Evolutionary conservation across 2,113 vertebrate genomes (phyloP).

Genomic region (Podocnemis expansa): DNA sequence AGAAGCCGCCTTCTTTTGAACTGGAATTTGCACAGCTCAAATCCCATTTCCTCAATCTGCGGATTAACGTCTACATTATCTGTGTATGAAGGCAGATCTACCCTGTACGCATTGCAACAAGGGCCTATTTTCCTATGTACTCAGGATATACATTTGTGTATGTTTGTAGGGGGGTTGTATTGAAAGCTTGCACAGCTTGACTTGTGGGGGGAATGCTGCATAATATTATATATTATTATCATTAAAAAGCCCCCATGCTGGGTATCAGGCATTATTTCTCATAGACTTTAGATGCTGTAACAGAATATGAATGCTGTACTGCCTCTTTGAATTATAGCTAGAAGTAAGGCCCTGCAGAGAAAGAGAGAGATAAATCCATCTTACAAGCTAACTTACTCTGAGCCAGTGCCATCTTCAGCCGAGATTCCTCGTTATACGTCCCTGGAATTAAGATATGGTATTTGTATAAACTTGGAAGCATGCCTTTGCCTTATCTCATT

Average conservation of each 20-base stretch:
- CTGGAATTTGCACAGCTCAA: slow-evolving; percentile 48
- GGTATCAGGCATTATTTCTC: slow-evolving; percentile 63
- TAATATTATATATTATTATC: slow-evolving; percentile 59
- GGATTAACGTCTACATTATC: slow-evolving; percentile 65
- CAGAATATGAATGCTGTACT: slow-evolving; percentile 50
- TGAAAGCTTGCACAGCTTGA: slow-evolving; percentile 47
- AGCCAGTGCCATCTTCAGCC: slow-evolving; percentile 11
- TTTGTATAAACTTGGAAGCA: slow-evolving; percentile 69
- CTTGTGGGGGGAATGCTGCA: slow-evolving; percentile 43
- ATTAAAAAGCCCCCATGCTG: slow-evolving; percentile 66
- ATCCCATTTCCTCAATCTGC: slow-evolving; percentile 52
- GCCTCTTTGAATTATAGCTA: slow-evolving; percentile 54
- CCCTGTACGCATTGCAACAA: slow-evolving; percentile 41
- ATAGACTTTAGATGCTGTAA: slow-evolving; percentile 37
- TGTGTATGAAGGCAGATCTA: slow-evolving; percentile 36
- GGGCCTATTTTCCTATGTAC: not conserved
- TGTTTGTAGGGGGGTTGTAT: slow-evolving; percentile 60
- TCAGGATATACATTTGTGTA: slow-evolving; percentile 29
- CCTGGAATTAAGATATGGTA: slow-evolving; percentile 55
- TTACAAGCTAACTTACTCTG: slow-evolving; percentile 49
- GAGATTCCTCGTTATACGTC: not conserved
- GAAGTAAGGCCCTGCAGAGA: slow-evolving; percentile 51
- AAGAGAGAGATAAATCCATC: slow-evolving; percentile 47
- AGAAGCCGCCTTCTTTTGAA: slow-evolving; percentile 64
- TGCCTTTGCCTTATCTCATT: slow-evolving; percentile 62